phyloP scores from a whole-genome alignment of 2,113 vertebrate genomes.

The Pygoscelis adeliae region DNA sequence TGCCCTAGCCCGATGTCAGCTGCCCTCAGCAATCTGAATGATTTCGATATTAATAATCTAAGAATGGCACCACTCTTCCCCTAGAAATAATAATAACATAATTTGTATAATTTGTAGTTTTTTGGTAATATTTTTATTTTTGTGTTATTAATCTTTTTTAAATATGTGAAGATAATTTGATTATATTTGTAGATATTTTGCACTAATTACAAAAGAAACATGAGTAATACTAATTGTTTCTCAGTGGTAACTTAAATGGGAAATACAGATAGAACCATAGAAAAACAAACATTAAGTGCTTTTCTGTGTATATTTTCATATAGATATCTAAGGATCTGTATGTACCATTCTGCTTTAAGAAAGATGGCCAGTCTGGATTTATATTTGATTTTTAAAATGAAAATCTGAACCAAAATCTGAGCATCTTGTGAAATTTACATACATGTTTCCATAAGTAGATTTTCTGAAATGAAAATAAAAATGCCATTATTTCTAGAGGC shows the following conservation, averaged over 20 bases:
- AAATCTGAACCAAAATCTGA: not conserved
- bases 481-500: not conserved
- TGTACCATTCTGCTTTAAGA: not conserved
- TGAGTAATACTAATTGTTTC: not conserved
- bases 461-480: not conserved
- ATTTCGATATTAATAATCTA: not conserved
- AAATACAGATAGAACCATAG: not conserved
- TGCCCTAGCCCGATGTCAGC: not conserved
- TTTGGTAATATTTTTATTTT: not conserved
- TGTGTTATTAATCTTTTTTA: not conserved
- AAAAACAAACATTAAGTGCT: not conserved
- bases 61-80: not conserved
- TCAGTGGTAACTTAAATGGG: not conserved
- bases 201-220: not conserved
- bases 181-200: not conserved
- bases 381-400: not conserved
- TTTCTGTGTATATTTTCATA: not conserved
- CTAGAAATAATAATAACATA: not conserved
- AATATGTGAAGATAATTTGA: not conserved
- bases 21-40: not conserved
- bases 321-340: not conserved
- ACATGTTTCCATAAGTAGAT: not conserved
- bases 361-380: not conserved
- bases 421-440: not conserved
- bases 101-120: not conserved